phyloP scores from a whole-genome alignment of 2,797 vertebrate genomes.

The Glyptemys insculpta region DNA sequence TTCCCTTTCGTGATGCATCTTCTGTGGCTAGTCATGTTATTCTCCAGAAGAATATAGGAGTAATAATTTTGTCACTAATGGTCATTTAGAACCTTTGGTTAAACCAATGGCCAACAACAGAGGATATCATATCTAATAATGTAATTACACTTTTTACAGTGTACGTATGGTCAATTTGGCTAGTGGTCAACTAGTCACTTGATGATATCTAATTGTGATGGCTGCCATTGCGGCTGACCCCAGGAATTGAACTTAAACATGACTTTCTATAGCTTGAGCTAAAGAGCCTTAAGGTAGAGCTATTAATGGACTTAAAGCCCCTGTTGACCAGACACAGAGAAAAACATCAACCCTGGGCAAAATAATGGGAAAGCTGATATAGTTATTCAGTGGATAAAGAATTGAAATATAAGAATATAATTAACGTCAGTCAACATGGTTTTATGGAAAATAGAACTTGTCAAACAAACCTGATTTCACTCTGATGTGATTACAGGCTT shows the following conservation, averaged over 20 bases:
- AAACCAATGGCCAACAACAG: background rate
- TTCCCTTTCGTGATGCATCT: constrained; percentile 68
- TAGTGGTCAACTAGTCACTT: background rate
- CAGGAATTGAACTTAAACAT: background rate
- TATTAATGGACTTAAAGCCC: background rate
- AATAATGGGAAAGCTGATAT: background rate
- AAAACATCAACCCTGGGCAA: background rate
- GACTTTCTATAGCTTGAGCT: background rate
- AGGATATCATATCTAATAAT: background rate
- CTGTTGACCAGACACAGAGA: background rate
- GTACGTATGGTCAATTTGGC: rapidly evolving
- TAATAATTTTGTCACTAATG: background rate
- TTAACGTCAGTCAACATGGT: constrained; percentile 56
- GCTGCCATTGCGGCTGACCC: background rate
- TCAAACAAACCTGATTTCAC: constrained; percentile 66
- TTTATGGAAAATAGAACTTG: constrained; percentile 67
- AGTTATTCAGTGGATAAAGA: background rate
- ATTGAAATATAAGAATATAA: constrained; percentile 38
- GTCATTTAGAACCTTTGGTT: constrained; percentile 33
- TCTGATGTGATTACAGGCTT: constrained; percentile 69
- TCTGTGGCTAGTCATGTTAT: background rate
- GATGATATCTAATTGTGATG: background rate
- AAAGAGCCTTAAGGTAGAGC: background rate
- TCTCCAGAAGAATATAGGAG: constrained; percentile 26
- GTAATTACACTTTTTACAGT: background rate